Evolutionary conservation across 2,113 vertebrate genomes (phyloP).

Genomic region (Podilymbus podiceps): DNA sequence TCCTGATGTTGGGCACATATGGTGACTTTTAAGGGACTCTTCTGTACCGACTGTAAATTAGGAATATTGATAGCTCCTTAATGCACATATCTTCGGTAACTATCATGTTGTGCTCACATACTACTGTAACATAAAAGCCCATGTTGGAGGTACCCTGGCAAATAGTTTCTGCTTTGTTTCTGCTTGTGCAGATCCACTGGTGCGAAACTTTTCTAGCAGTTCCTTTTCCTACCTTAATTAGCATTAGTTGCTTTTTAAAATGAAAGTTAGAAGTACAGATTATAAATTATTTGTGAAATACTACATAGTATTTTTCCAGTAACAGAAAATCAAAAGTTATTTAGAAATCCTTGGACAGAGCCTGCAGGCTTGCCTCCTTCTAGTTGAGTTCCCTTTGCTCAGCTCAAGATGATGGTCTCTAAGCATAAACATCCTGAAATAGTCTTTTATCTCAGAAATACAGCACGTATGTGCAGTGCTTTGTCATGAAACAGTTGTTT

Average conservation of each 20-base stretch:
- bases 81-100: neutral
- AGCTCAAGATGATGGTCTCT: neutral
- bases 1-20: neutral
- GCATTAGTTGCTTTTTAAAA: neutral
- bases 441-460: neutral
- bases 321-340: neutral
- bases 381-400: neutral
- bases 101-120: neutral
- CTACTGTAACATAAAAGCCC: neutral
- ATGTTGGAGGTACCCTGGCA: neutral
- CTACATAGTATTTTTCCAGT: neutral
- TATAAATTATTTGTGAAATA: neutral
- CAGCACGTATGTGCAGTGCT: fast-evolving
- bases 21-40: neutral
- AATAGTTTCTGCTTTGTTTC: neutral
- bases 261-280: neutral
- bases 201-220: neutral
- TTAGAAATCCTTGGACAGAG: neutral
- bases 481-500: neutral
- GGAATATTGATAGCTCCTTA: neutral
- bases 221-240: neutral
- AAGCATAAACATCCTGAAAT: neutral
- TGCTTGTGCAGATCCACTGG: neutral
- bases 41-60: neutral
- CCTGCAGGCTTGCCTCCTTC: neutral